These are phyloP conservation scores for Penaeus monodon DNA, from an alignment of 2,888 invertebrate genomes.

Conservation along the genomic window DNA sequence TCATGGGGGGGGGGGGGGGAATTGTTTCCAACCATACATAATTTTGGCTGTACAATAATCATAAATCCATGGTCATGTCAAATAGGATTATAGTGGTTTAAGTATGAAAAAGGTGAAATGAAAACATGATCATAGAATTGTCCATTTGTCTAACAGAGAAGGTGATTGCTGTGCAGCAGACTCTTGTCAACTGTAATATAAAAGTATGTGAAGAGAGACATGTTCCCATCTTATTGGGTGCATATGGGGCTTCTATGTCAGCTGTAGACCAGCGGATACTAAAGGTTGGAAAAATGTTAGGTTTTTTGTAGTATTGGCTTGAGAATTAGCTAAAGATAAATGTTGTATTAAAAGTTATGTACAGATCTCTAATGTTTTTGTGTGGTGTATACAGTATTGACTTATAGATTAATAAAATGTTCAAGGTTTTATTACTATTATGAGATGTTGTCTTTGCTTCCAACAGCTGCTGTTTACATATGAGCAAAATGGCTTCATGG, in stretches of 20 bases:
- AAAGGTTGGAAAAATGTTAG: conserved; percentile 8
- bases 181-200: conserved; percentile 24
- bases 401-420: neutral
- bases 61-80: too few relatives aligned
- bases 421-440: neutral
- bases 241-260: conserved; percentile 54
- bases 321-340: too few relatives aligned
- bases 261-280: conserved; percentile 50
- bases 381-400: neutral
- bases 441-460: neutral
- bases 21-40: too few relatives aligned
- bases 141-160: conserved; percentile 20
- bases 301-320: too few relatives aligned
- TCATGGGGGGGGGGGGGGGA: too few relatives aligned
- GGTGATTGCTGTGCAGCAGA: conserved; percentile 43
- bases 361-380: too few relatives aligned
- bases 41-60: too few relatives aligned
- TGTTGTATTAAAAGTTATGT: too few relatives aligned
- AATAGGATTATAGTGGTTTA: too few relatives aligned
- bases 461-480: conserved; percentile 40
- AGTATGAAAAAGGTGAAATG: too few relatives aligned
- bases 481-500: conserved; percentile 45
- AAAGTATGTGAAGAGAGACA: conserved; percentile 42
- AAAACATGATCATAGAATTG: too few relatives aligned
- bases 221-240: conserved; percentile 50